These are phyloP conservation scores for Cardinalis cardinalis DNA, from an alignment of 2,113 vertebrate species.

Conservation along the genomic window DNA sequence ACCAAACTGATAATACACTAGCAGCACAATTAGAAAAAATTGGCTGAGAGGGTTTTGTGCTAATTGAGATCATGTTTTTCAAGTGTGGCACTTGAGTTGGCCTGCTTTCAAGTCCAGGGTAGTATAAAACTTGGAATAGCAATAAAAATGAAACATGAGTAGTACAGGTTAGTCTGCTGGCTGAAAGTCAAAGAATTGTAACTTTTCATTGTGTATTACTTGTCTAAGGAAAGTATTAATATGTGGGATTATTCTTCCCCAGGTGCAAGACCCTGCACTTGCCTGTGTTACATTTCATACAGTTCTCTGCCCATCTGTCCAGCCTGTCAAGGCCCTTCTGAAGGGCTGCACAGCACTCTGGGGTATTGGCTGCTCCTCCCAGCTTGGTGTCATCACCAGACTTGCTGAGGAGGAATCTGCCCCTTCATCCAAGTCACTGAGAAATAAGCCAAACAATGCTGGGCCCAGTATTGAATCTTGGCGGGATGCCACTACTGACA, in stretches of 20 bases:
- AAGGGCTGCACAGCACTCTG: background rate
- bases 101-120: background rate
- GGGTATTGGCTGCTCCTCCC: fast-evolving
- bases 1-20: background rate
- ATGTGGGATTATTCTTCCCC: background rate
- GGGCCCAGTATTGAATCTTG: no score
- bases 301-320: background rate
- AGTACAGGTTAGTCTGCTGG: background rate
- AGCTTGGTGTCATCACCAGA: background rate
- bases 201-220: background rate
- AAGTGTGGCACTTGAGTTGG: background rate
- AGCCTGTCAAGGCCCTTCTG: background rate
- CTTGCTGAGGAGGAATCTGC: background rate
- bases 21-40: background rate
- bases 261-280: background rate
- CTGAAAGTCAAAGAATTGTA: background rate
- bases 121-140: background rate
- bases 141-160: background rate
- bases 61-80: background rate
- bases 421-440: background rate
- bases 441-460: background rate
- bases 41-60: background rate
- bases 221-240: background rate
- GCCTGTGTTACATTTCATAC: background rate
- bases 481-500: no score